Percentiles rank a stretch among this genome's conserved stretches.
Conservation (phyloP, 2,888 invertebrate species). For the Tortricodes alternella region DNA sequence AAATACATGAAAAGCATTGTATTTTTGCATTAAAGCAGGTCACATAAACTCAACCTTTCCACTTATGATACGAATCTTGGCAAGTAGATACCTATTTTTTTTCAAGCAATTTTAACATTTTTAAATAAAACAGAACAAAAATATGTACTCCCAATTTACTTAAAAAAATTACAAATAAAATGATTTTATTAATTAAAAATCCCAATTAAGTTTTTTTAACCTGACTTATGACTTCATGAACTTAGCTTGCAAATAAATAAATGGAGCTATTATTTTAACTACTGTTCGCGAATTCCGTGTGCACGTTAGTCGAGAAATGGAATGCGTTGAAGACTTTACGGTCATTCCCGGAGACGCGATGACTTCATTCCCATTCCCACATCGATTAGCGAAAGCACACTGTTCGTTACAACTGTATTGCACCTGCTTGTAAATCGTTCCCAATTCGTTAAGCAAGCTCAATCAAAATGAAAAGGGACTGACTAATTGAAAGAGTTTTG, state of each 20-base stretch:
- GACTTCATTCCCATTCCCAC: conserved; percentile 42
- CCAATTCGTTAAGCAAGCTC: not conserved
- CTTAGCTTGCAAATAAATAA: too few relatives aligned
- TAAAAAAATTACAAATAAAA: too few relatives aligned
- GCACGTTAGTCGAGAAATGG: conserved; percentile 48
- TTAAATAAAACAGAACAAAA: too few relatives aligned
- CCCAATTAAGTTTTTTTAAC: too few relatives aligned
- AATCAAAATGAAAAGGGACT: not conserved
- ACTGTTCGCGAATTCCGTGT: conserved; percentile 56
- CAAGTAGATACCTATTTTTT: too few relatives aligned
- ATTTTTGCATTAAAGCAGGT: too few relatives aligned
- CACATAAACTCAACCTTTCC: too few relatives aligned
- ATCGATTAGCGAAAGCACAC: conserved; percentile 1
- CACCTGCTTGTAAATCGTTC: not conserved
- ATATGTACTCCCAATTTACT: too few relatives aligned
- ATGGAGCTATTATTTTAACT: conserved; percentile 60
- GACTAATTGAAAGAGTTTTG: not conserved
- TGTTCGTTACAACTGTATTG: not conserved
- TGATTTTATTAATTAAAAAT: too few relatives aligned
- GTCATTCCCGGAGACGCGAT: conserved; percentile 48
- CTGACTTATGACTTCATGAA: too few relatives aligned
- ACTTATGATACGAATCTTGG: too few relatives aligned
- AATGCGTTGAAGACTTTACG: conserved; percentile 49
- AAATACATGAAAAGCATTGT: too few relatives aligned
- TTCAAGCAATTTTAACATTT: conserved; percentile 26